Evolutionary conservation across 2,113 vertebrate species (phyloP).

Genomic region (Mastomys natalensis): DNA sequence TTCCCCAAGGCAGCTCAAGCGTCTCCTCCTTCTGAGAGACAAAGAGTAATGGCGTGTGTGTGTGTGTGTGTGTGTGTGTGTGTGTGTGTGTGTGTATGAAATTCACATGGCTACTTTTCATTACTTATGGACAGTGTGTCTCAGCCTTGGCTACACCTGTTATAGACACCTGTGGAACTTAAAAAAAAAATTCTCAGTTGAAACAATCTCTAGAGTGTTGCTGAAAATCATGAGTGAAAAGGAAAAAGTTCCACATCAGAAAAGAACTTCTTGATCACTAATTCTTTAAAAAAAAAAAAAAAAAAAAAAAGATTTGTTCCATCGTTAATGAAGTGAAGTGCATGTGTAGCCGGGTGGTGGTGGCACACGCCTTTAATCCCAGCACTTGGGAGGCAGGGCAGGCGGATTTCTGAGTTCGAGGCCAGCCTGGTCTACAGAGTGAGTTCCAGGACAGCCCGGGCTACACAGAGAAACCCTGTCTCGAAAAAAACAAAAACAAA

Average conservation of each 20-base stretch:
- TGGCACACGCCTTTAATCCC: too few species aligned
- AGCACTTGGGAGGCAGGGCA: too few species aligned
- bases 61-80: background rate
- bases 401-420: too few species aligned
- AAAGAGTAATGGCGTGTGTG: background rate
- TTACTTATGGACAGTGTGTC: background rate
- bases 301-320: background rate
- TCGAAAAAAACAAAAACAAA: too few species aligned
- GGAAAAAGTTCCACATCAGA: background rate
- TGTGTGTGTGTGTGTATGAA: background rate
- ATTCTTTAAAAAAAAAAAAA: too few species aligned
- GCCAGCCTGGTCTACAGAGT: too few species aligned
- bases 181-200: background rate
- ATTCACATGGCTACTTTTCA: background rate
- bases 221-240: background rate
- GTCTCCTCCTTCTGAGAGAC: background rate
- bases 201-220: background rate
- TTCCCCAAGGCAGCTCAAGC: constrained; percentile 2
- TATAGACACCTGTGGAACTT: background rate
- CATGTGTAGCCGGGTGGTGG: too few species aligned
- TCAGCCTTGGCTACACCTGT: background rate
- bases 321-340: background rate
- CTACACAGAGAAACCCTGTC: too few species aligned
- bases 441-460: too few species aligned
- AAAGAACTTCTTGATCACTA: constrained; percentile 15